These are phyloP conservation scores for Pristionchus exspectatus DNA, from an alignment of 2,888 invertebrate species.

Conservation along the genomic window DNA sequence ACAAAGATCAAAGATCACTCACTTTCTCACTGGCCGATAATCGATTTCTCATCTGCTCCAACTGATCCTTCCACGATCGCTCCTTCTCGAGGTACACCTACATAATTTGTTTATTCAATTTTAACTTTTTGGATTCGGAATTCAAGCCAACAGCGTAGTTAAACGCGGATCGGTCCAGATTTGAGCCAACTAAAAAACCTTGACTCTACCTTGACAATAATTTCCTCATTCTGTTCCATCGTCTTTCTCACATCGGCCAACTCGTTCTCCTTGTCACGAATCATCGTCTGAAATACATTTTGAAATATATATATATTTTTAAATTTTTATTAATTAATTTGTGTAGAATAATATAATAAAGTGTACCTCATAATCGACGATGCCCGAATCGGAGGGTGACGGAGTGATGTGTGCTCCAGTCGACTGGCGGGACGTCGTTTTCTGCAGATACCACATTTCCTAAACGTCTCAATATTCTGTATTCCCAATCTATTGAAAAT, in stretches of 20 bases:
- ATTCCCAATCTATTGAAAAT: neutral
- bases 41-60: conserved; percentile 63
- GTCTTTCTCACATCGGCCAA: conserved; percentile 71
- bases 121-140: neutral
- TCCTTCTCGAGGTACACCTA: conserved; percentile 71
- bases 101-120: neutral
- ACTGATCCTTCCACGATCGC: conserved; percentile 65
- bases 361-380: conserved; percentile 75
- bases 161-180: too few species aligned
- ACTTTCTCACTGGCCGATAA: conserved; percentile 65
- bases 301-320: neutral
- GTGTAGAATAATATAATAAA: too few species aligned
- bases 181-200: neutral
- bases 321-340: neutral
- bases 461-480: neutral
- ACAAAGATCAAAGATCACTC: neutral
- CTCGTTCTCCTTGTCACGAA: conserved; percentile 77
- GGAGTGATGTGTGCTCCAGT: conserved; percentile 75
- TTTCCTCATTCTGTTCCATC: conserved; percentile 74
- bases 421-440: conserved; percentile 55
- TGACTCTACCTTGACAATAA: conserved; percentile 70
- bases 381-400: conserved; percentile 77
- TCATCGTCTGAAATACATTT: conserved; percentile 65
- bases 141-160: too few species aligned
- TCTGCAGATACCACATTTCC: conserved; percentile 32